Base-by-base conservation (phyloP, 2,113 vertebrate species). In the Sebastes schlegelii region DNA sequence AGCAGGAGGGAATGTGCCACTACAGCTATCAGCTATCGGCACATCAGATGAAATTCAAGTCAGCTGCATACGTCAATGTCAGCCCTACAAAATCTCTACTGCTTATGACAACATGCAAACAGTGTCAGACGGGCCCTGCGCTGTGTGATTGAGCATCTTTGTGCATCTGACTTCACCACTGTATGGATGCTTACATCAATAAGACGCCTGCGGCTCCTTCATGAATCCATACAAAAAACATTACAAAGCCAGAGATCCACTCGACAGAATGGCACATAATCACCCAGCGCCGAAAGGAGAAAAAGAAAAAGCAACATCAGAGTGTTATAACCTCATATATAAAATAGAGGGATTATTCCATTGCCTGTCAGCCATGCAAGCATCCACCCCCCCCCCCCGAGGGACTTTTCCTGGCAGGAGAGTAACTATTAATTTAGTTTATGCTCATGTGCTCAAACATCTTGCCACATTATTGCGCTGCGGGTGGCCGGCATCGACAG, bases 301-400 rank as follows among this genome's bases (percentile, higher is more conserved):
- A 73, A 71, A 69, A 85, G 21, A 79, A 23, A 79, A 72, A 45
- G 42, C 3, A 57, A 43, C 63, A 70, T 89, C 64, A 69, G 76
- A 69, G 52, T 72, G 79, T 82, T 82, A 80, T 74, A 69, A 64
- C 69, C 63, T 85, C 65, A 40, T 86, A 61, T 77, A 86, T 77
- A 84, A 84, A 85, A 75, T 46, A 70, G 55, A 86, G 19, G 19
- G 60, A 88, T 77, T 68, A 85, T 89, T 79, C 74, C 8, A 16
- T 73, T 74, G 66, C 81, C 49, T 79, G 84, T 86, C 84, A 84
- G 65, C 71, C 63, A 74, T 80, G 73, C 80, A 90, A 91, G 85
- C 70, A 85, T 65, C 52, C 52, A 51, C 1, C 68, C 58, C 46
- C 23, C 58, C 46, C 23, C 23, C 55, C 58, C 12, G 1, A 26